Percentiles rank a stretch among this genome's conserved stretches.
Evolutionary conservation across 2,797 vertebrate species (phyloP).

Genomic region (Vipera latastei): DNA sequence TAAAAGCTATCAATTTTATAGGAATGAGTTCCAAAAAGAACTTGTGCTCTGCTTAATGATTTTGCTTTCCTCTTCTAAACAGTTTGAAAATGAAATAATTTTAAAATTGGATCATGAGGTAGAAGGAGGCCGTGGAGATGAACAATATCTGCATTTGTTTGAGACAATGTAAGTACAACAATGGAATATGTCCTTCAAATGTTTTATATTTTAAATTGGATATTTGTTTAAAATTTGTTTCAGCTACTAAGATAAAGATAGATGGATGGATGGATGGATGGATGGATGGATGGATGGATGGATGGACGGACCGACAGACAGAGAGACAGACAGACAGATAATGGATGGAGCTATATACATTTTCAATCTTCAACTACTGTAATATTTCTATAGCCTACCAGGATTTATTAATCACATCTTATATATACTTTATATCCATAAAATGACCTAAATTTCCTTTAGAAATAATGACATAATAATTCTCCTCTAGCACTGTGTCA

Average conservation of each 20-base stretch:
- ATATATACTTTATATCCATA: not conserved
- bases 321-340: too few species aligned
- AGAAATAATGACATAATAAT: not conserved
- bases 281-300: too few species aligned
- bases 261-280: too few species aligned
- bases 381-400: not conserved
- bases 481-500: not conserved
- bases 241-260: not conserved
- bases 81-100: slow-evolving; percentile 99
- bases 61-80: slow-evolving; percentile 35
- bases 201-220: not conserved
- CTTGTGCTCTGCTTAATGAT: not conserved
- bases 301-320: too few species aligned
- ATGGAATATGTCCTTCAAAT: slow-evolving; percentile 6
- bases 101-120: slow-evolving; percentile 97
- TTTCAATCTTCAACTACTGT: not conserved
- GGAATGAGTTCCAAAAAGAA: not conserved
- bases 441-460: not conserved
- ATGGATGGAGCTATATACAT: too few species aligned
- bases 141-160: slow-evolving; percentile 92
- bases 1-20: not conserved
- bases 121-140: slow-evolving; percentile 95
- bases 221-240: not conserved
- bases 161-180: slow-evolving; percentile 84
- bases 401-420: not conserved